A percentile compares a stretch with the other conserved stretches of the same genome.
These are phyloP conservation scores for Actias luna DNA, from an alignment of 2,888 invertebrate genomes.

Conservation along the genomic window DNA sequence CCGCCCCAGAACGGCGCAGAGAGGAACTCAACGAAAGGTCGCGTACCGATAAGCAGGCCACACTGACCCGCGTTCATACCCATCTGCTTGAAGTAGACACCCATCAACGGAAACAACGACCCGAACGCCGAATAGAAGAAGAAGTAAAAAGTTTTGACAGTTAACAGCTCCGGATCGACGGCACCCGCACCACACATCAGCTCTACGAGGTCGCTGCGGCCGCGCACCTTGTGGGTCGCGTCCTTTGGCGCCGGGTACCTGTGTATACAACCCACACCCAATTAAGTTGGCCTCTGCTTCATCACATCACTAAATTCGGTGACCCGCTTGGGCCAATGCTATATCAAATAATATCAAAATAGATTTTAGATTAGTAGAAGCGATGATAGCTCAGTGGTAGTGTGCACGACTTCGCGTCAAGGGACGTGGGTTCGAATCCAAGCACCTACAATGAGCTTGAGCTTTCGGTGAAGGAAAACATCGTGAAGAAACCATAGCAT, in stretches of 20 bases:
- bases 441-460: no score
- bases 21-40: slow-evolving; percentile 98
- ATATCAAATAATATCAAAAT: no score
- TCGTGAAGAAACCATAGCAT: no score
- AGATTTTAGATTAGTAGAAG: no score
- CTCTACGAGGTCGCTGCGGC: slow-evolving; percentile 92
- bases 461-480: no score
- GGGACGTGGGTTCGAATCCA: no score
- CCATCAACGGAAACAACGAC: slow-evolving; percentile 98
- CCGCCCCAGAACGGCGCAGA: slow-evolving; percentile 99
- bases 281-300: no score
- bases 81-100: slow-evolving; percentile 99
- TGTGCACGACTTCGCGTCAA: no score
- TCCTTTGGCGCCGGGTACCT: slow-evolving; percentile 94
- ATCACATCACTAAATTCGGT: no score
- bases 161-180: slow-evolving; percentile 94
- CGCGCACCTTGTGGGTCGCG: slow-evolving; percentile 94
- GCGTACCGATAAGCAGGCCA: slow-evolving; percentile 95
- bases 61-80: slow-evolving; percentile 99
- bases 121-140: slow-evolving; percentile 99
- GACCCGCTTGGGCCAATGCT: no score
- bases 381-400: no score
- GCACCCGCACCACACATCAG: slow-evolving; percentile 88
- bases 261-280: slow-evolving; percentile 18
- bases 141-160: slow-evolving; percentile 99